These are phyloP conservation scores for Myotis vivesi DNA, from an alignment of 2,797 vertebrate genomes.

Conservation along the genomic window DNA sequence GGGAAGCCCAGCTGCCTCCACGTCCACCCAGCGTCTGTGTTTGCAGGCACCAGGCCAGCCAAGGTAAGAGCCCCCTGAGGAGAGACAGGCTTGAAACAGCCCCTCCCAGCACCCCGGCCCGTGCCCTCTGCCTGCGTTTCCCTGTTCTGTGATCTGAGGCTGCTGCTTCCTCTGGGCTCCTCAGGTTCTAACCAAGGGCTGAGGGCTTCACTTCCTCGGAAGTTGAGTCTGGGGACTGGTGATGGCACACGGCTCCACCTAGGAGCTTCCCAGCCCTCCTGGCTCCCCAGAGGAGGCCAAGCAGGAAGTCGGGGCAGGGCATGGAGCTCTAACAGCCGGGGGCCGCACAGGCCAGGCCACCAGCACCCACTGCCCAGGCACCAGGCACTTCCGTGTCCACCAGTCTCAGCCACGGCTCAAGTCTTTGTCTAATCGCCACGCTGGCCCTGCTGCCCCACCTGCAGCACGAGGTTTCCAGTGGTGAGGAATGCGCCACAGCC, in stretches of 20 bases:
- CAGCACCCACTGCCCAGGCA: neutral
- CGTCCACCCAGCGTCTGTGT: neutral
- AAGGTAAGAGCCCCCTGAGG: neutral
- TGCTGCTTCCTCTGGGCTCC: neutral
- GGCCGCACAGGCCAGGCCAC: neutral
- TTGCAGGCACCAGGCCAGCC: neutral
- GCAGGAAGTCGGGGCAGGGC: no score
- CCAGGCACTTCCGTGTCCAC: neutral
- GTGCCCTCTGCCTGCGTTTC: neutral
- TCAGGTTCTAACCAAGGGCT: neutral
- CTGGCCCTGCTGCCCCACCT: neutral
- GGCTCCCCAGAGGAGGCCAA: no score
- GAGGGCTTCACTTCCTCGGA: neutral
- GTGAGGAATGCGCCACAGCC: neutral
- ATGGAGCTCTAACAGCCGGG: neutral
- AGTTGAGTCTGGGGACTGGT: neutral
- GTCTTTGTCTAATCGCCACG: accelerated
- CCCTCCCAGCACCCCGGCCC: neutral
- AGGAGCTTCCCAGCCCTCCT: neutral
- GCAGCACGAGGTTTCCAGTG: accelerated
- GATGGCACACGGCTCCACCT: no score
- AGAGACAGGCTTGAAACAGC: neutral
- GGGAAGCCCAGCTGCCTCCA: neutral
- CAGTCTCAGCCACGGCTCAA: neutral
- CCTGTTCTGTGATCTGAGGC: neutral